Evolutionary conservation across 2,113 vertebrate species (phyloP).

Genomic region (Caranx ignobilis): DNA sequence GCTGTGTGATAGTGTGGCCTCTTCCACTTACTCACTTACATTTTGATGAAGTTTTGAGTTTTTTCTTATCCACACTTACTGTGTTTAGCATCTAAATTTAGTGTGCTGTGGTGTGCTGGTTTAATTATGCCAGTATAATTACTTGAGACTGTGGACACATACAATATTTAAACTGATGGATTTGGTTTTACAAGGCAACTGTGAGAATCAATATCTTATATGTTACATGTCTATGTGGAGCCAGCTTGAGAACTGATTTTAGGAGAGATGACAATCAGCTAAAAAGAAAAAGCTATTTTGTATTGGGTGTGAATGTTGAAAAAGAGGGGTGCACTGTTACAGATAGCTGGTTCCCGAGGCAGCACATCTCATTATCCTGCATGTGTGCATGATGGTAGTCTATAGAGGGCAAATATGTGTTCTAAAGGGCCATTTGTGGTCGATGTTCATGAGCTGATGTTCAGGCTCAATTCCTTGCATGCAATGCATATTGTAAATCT

Average conservation of each 20-base stretch:
- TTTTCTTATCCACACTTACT: neutral
- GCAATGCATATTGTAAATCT: neutral
- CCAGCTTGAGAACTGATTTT: neutral
- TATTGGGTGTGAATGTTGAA: neutral
- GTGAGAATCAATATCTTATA: neutral
- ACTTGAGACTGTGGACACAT: neutral
- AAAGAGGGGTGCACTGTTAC: neutral
- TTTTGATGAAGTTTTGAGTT: constrained; percentile 16
- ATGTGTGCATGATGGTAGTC: neutral
- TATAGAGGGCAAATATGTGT: neutral
- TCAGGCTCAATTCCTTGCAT: neutral
- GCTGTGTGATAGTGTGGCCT: neutral
- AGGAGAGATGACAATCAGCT: neutral
- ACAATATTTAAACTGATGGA: neutral
- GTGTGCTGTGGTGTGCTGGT: neutral
- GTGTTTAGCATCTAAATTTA: constrained; percentile 3
- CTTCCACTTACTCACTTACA: neutral
- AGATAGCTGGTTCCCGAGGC: too few species aligned
- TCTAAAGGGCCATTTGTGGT: neutral
- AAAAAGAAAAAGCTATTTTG: neutral
- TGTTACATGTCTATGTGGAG: neutral
- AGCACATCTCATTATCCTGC: neutral
- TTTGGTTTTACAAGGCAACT: too few species aligned
- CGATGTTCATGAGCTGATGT: neutral
- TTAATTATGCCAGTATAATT: constrained; percentile 9